Conservation (phyloP, 2,113 vertebrate genomes). For the Eulemur rufifrons region DNA sequence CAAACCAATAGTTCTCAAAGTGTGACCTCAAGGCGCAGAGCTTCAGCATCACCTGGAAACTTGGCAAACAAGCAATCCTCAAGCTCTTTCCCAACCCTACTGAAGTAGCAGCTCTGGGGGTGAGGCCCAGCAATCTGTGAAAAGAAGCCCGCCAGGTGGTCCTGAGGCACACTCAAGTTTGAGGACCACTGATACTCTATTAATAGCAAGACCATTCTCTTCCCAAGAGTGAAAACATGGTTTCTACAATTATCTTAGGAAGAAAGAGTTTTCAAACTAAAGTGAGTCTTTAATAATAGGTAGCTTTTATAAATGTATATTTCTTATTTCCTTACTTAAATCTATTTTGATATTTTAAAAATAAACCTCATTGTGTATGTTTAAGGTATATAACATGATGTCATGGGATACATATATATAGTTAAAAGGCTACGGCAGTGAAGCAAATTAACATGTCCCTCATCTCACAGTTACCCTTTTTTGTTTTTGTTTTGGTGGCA, state of each 20-base stretch:
- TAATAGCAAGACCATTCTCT: not conserved
- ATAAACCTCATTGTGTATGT: not conserved
- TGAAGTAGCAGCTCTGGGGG: not conserved
- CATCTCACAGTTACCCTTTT: not conserved
- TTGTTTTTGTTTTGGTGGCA: not conserved
- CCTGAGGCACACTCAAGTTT: not conserved
- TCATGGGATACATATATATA: not conserved
- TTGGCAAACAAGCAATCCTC: not conserved
- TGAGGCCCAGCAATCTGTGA: not conserved
- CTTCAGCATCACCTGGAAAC: not conserved
- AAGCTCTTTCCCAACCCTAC: not conserved
- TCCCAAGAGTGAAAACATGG: not conserved
- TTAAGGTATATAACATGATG: not conserved
- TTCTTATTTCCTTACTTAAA: not conserved
- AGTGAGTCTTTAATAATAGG: not conserved
- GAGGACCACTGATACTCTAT: not conserved
- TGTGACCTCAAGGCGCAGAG: not conserved
- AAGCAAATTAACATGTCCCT: not conserved
- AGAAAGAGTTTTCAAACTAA: not conserved
- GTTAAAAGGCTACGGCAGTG: not conserved
- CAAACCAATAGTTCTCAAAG: not conserved
- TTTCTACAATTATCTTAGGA: not conserved
- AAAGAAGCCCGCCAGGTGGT: not conserved
- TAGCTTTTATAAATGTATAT: not conserved
- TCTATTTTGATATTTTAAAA: not conserved